Base-by-base conservation (phyloP, 2,888 invertebrate genomes). In the Syrista parreyssii region DNA sequence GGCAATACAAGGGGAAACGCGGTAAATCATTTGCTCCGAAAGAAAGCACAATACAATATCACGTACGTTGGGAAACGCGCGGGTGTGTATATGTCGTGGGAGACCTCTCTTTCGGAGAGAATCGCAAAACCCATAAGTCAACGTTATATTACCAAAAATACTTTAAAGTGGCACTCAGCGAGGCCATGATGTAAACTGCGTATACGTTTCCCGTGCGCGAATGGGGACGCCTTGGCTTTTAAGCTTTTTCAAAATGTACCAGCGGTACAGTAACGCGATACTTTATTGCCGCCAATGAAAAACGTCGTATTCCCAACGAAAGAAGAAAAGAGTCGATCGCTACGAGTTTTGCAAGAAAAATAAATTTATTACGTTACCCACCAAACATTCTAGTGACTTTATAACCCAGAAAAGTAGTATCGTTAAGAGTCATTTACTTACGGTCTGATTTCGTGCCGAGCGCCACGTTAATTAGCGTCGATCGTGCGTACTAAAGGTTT, bases 1-100 rank as follows among this genome's bases (percentile, higher is more conserved):
- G 87, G 87, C 85, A 84, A 84, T 86, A 83, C 84, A 86, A 85
- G 87, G 87, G 88, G 85, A 87, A 86, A 85, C 82, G 85, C 87
- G 86, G 88, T 91, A 91, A 90, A 91, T 91, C 91, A 91, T 89
- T 91, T 88, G 90, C 86, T 86, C 88, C 87, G 88, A 90, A 90
- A 88, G 89, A 89, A 90, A 91, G 88, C 88, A 90, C 89, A 90
- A 90, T 89, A 84, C 85, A 82, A 84, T 82, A 84, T 84, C 82
- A 78, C 81, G 80, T 80, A 75, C 75, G 79, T 79, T 15, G 76
- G 76, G 75, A 74, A 35, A 36, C 40, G 76, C 74, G 69, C 68
- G 34, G 31, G 68, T 32, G 69, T 32, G 69, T 12, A 32, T 40
- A 75, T 69, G 78, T 40, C 73, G 75, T 71, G 76, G 35, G 36